These are phyloP conservation scores for Percina caprodes DNA, from an alignment of 2,113 vertebrate genomes.

Conservation along the genomic window DNA sequence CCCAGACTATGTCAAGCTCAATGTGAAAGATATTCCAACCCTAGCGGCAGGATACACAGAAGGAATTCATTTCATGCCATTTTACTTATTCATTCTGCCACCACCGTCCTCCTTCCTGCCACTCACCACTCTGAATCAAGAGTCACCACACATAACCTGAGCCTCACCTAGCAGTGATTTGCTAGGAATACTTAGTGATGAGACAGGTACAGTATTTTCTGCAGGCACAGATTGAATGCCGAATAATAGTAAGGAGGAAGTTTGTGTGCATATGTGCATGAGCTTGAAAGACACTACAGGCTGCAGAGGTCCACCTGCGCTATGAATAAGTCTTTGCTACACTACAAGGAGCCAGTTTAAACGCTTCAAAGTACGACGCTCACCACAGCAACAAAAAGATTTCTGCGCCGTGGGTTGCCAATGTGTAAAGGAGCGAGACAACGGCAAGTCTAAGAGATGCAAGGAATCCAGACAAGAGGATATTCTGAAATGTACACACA, in stretches of 20 bases:
- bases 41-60: slow-evolving; percentile 20
- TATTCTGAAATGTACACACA: slow-evolving; percentile 6
- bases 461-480: slow-evolving; percentile 9
- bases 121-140: not conserved
- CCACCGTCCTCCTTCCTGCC: not conserved
- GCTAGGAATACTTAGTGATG: not conserved
- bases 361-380: slow-evolving; percentile 12
- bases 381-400: slow-evolving; percentile 12
- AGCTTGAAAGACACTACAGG: slow-evolving; percentile 15
- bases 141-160: slow-evolving; percentile 10
- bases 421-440: slow-evolving; percentile 17
- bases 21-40: slow-evolving; percentile 39
- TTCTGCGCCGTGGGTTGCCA: slow-evolving; percentile 18
- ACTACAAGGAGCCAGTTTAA: not conserved
- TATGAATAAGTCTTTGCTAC: not conserved
- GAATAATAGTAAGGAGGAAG: not conserved
- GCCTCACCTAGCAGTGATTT: slow-evolving; percentile 17
- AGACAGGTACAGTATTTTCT: slow-evolving; percentile 1
- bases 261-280: not conserved
- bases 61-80: slow-evolving; percentile 44
- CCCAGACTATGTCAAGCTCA: slow-evolving; percentile 1
- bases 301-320: slow-evolving; percentile 36
- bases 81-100: slow-evolving; percentile 48
- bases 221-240: not conserved
- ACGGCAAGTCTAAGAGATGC: not conserved